Conservation (phyloP, 2,888 invertebrate genomes). For the Coremacera marginata region DNA sequence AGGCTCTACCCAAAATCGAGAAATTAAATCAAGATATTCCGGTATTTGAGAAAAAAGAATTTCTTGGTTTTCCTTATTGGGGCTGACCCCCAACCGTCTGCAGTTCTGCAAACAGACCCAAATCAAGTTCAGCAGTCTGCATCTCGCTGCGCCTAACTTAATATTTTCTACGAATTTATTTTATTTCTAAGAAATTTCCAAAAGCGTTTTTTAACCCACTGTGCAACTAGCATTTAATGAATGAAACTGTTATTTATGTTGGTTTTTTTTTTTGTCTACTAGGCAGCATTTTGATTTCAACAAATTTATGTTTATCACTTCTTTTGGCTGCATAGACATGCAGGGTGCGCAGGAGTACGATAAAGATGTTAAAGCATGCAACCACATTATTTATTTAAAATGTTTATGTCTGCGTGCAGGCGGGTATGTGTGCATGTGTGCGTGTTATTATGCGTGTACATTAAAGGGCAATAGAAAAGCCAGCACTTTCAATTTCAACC, state of each 20-base stretch:
- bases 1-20: no score
- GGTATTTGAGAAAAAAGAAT: no score
- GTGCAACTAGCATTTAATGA: not conserved
- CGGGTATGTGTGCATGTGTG: not conserved
- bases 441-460: not conserved
- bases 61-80: no score
- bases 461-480: not conserved
- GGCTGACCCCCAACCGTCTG: no score
- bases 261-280: not conserved
- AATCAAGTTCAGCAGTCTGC: no score
- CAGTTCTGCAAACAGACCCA: no score
- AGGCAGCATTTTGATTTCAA: not conserved
- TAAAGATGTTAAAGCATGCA: slow-evolving; percentile 6
- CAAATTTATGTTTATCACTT: not conserved
- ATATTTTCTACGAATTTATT: no score
- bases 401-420: not conserved
- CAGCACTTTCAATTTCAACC: slow-evolving; percentile 4
- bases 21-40: no score
- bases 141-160: no score
- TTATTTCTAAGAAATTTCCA: no score
- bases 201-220: not conserved
- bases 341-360: not conserved
- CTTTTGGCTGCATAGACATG: not conserved
- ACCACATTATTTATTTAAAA: slow-evolving; percentile 25
- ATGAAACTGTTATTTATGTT: not conserved